Percentiles rank a stretch among this genome's conserved stretches.
Conservation (phyloP, 1,140 invertebrate genomes). For the Drosophila prosaltans region DNA sequence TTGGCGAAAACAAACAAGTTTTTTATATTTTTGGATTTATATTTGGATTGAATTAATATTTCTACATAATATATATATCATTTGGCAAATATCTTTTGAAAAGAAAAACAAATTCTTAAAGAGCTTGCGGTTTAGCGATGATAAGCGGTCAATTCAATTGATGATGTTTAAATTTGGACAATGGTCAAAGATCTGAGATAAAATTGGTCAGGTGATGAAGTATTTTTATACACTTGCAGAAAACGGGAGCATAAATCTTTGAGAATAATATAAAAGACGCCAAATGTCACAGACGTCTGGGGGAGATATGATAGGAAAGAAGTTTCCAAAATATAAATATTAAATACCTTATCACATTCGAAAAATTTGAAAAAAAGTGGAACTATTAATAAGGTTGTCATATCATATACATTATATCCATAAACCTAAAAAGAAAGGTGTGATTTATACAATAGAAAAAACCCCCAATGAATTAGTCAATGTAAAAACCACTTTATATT, state of each 20-base stretch:
- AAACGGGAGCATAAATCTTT: background rate
- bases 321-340: background rate
- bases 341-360: background rate
- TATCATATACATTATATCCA: background rate
- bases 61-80: background rate
- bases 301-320: background rate
- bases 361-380: background rate
- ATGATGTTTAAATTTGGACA: background rate
- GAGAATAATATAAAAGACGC: background rate
- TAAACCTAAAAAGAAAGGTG: background rate
- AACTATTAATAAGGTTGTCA: background rate
- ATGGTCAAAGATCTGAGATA: background rate
- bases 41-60: background rate
- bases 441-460: background rate
- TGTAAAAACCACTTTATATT: background rate
- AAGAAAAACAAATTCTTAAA: background rate
- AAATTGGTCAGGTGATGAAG: constrained; percentile 6
- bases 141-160: constrained; percentile 2
- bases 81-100: background rate
- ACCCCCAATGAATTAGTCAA: background rate
- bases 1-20: too few relatives aligned
- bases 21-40: background rate
- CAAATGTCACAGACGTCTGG: background rate
- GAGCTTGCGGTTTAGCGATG: background rate
- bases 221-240: background rate